Percentiles rank a stretch among this genome's conserved stretches.
These are phyloP conservation scores for Cephus sareptanus DNA, from an alignment of 2,888 invertebrate genomes.

Conservation along the genomic window DNA sequence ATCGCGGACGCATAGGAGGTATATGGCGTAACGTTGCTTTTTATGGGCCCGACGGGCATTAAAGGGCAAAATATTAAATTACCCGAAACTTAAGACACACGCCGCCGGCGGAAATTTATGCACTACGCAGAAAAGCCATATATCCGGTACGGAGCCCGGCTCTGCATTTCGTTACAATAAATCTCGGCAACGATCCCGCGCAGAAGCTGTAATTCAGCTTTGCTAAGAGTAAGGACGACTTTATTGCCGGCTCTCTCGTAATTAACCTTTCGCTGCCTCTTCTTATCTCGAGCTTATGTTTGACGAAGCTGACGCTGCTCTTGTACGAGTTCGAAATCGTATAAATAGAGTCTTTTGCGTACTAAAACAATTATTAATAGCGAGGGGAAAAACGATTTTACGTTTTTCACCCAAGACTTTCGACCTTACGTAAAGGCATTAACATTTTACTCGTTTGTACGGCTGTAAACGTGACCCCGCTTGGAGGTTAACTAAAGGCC, in stretches of 20 bases:
- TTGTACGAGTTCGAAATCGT: neutral
- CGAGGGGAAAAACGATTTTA: neutral
- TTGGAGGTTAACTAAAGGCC: neutral
- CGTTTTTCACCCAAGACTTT: too few species aligned
- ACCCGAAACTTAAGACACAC: slow-evolving; percentile 23
- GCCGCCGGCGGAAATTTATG: slow-evolving; percentile 36
- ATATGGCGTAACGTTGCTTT: neutral
- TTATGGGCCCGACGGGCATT: slow-evolving; percentile 8
- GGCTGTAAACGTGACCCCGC: neutral
- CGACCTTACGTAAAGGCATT: neutral
- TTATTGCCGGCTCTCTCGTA: slow-evolving; percentile 8
- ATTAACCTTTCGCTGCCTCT: neutral
- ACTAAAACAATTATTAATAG: neutral
- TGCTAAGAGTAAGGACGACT: slow-evolving; percentile 22
- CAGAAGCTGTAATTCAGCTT: slow-evolving; percentile 27
- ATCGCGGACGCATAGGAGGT: neutral
- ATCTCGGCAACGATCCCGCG: slow-evolving; percentile 27
- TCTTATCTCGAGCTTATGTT: neutral
- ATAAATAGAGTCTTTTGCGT: neutral
- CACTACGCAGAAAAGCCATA: slow-evolving; percentile 21
- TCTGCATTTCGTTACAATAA: slow-evolving; percentile 37
- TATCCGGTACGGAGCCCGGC: neutral
- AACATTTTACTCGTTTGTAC: neutral
- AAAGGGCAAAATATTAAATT: slow-evolving; percentile 39
- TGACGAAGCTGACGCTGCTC: neutral